Percentiles rank a stretch among this genome's conserved stretches.
Evolutionary conservation across 1,140 invertebrate species (phyloP).

Genomic region (Eciton burchellii): DNA sequence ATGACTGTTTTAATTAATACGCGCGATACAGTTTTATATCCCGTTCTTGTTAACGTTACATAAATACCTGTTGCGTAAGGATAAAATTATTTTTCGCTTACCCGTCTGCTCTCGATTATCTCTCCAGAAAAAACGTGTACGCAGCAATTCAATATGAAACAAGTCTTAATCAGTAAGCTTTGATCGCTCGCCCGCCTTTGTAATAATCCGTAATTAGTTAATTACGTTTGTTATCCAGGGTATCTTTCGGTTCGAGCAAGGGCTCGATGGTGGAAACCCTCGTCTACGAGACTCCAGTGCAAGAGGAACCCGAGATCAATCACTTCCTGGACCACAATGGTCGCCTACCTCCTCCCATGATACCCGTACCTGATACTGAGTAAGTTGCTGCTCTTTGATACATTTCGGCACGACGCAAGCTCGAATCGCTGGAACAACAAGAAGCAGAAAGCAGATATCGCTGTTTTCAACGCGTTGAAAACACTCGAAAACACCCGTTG

Average conservation of each 20-base stretch:
- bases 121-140: too few relatives aligned
- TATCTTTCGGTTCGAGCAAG: conserved; percentile 96
- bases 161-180: too few relatives aligned
- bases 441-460: too few relatives aligned
- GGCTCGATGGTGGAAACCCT: conserved; percentile 97
- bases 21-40: too few relatives aligned
- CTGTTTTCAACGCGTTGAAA: too few relatives aligned
- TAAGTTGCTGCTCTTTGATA: conserved; percentile 73
- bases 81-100: too few relatives aligned
- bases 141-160: too few relatives aligned
- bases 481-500: too few relatives aligned
- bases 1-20: neutral
- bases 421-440: too few relatives aligned
- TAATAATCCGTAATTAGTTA: neutral
- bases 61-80: neutral
- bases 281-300: conserved; percentile 93
- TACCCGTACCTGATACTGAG: conserved; percentile 84
- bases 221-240: conserved; percentile 86
- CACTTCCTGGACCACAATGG: conserved; percentile 90
- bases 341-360: conserved; percentile 83
- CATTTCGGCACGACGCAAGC: too few relatives aligned
- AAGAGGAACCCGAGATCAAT: conserved; percentile 89
- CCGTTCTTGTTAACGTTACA: neutral
- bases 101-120: too few relatives aligned
- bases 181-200: neutral